Percentiles rank a stretch among this genome's conserved stretches.
Evolutionary conservation across 2,797 vertebrate genomes (phyloP).

Genomic region (Trachops cirrhosus): DNA sequence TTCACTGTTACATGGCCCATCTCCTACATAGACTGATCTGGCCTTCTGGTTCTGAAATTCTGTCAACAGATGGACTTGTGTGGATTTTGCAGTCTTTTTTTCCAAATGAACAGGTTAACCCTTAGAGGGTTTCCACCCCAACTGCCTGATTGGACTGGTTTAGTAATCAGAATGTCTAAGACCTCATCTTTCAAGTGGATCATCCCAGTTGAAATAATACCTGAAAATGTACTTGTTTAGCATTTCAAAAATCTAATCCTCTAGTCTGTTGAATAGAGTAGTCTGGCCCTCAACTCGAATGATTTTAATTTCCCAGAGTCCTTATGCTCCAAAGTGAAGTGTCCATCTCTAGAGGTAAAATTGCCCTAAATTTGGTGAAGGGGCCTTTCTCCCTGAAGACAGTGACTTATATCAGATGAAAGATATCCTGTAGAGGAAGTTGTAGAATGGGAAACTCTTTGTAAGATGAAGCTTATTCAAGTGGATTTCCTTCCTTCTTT

Average conservation of each 20-base stretch:
- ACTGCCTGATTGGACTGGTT: background rate
- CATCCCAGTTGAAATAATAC: background rate
- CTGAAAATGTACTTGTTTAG: background rate
- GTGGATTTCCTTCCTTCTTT: constrained; percentile 32
- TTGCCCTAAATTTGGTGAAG: background rate
- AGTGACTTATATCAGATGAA: constrained; percentile 51
- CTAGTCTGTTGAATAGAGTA: background rate
- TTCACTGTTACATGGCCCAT: background rate
- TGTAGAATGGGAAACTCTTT: constrained; percentile 38
- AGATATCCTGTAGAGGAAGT: background rate
- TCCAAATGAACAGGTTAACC: background rate
- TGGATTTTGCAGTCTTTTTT: background rate
- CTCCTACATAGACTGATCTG: background rate
- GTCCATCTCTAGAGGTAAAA: background rate
- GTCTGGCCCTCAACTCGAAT: background rate
- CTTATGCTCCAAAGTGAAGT: background rate
- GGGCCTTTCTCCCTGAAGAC: constrained; percentile 50
- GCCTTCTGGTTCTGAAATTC: background rate
- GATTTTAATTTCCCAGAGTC: background rate
- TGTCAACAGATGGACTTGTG: background rate
- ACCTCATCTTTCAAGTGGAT: background rate
- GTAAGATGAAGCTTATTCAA: constrained; percentile 24
- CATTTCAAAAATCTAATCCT: background rate
- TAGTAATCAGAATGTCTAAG: background rate
- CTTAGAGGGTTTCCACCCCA: background rate